phyloP scores from a whole-genome alignment of 2,888 invertebrate genomes.

The Cataglyphis cursor region DNA sequence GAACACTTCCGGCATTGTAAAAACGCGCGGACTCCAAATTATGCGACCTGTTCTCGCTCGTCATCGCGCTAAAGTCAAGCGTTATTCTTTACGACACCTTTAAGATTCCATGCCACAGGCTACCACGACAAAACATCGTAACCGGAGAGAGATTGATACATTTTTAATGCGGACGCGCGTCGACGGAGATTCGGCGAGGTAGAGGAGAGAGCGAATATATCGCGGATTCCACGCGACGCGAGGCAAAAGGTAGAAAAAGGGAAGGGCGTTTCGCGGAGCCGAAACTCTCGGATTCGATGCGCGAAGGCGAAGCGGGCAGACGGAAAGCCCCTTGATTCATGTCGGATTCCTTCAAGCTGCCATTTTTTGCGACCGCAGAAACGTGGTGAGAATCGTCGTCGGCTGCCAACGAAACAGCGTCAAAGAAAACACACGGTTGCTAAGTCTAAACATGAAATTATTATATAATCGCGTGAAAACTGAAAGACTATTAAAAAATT shows the following conservation, averaged over 20 bases:
- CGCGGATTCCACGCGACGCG: constrained; percentile 63
- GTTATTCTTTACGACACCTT: constrained; percentile 80
- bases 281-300: constrained; percentile 55
- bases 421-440: not conserved
- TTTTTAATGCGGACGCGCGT: constrained; percentile 77
- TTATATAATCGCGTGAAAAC: not conserved
- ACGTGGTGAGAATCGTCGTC: constrained; percentile 68
- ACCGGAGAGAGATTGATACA: constrained; percentile 79
- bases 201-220: constrained; percentile 44
- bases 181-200: constrained; percentile 30
- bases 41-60: constrained; percentile 39
- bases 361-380: constrained; percentile 63
- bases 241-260: constrained; percentile 49
- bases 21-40: constrained; percentile 47
- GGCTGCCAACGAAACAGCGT: constrained; percentile 8
- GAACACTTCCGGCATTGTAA: constrained; percentile 49
- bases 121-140: constrained; percentile 68
- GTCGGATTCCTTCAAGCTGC: constrained; percentile 63
- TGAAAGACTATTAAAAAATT: constrained; percentile 4
- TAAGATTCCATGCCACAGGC: constrained; percentile 71
- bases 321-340: constrained; percentile 55
- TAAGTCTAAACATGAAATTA: constrained; percentile 12
- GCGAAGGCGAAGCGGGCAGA: constrained; percentile 33
- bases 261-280: constrained; percentile 28
- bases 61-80: constrained; percentile 64